Conservation (phyloP, 2,797 vertebrate genomes). For the Sarcophilus harrisii region DNA sequence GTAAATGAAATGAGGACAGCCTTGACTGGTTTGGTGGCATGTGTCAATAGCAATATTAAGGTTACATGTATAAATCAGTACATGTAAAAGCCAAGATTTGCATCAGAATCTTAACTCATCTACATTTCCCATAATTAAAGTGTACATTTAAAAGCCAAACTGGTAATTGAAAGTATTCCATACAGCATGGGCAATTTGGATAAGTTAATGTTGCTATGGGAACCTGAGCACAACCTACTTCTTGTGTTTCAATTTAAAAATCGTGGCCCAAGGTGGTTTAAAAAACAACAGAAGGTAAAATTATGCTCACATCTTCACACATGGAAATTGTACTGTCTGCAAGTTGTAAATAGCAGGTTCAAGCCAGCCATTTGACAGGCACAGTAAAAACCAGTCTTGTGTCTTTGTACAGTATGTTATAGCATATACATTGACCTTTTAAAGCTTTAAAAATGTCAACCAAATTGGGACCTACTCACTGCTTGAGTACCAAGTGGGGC, state of each 20-base stretch:
- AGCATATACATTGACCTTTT: constrained; percentile 82
- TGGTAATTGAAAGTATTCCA: constrained; percentile 70
- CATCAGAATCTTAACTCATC: constrained; percentile 61
- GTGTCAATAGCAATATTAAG: constrained; percentile 39
- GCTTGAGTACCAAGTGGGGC: constrained; percentile 68
- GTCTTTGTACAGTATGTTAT: constrained; percentile 78
- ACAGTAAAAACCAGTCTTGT: constrained; percentile 70
- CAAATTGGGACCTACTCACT: constrained; percentile 70
- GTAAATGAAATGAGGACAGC: constrained; percentile 22
- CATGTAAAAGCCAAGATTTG: constrained; percentile 64
- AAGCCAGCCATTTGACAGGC: constrained; percentile 80
- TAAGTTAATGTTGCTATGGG: constrained; percentile 81
- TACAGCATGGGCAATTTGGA: constrained; percentile 72
- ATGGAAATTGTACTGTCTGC: constrained; percentile 81
- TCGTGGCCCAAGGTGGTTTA: constrained; percentile 80
- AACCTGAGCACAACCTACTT: constrained; percentile 73
- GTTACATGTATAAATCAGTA: constrained; percentile 52
- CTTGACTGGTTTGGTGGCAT: constrained; percentile 38
- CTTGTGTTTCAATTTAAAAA: constrained; percentile 77
- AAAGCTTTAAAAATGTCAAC: constrained; percentile 80
- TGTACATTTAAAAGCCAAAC: constrained; percentile 71
- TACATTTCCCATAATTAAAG: constrained; percentile 72
- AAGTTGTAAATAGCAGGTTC: constrained; percentile 78
- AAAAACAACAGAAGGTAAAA: constrained; percentile 83
- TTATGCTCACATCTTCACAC: constrained; percentile 80